Evolutionary conservation across 2,888 invertebrate genomes (phyloP), one percentile per base, ranked within the genome.

Genomic region (Sepiola atlantica): DNA sequence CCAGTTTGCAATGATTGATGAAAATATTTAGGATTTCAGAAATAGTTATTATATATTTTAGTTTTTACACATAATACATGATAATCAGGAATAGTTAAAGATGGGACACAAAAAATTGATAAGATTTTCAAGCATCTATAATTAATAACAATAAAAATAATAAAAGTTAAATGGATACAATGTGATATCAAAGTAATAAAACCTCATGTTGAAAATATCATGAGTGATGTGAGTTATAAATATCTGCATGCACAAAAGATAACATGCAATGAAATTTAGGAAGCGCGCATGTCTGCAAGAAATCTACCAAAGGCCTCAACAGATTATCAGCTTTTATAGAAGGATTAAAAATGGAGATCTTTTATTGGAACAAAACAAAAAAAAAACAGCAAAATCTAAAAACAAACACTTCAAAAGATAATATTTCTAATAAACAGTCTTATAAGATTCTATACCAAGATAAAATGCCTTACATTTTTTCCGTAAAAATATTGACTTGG

Each of bases 311-410:
- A 45, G 55, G 54, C 92, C 35, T 54, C 54, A 92, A 45, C 45
- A 55, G 28, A 45, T 92, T 55, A 92, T 92, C 55, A 92, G 92
- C 45, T 92, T 92, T 55, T 55, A 35, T 92, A 24, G 10, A 92
- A 28, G n/a, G 61, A 77, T 77, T 77, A n/a, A 77, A 77, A n/a
- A 77, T 77, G 77, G 14, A 0, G 12, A 77, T n/a, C 14, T 14
- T 77, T 77, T 77, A 1, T 18, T 28, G n/a, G n/a, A 14, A 32
- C 10, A 6, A 32, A 77, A 77, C 0, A 77, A 14, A 32, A 28
- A 6, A 32, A 77, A 77, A 1, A 77, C 77, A 32, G 77, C n/a
- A 77, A 77, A 77, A 77, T 32, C 32, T 16, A 14, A 77, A 77
- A 32, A 77, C 14, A 32, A 32, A 77, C 32, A 77, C 10, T 77